phyloP scores from a whole-genome alignment of 2,888 invertebrate genomes.

The Heliconius charithonia region DNA sequence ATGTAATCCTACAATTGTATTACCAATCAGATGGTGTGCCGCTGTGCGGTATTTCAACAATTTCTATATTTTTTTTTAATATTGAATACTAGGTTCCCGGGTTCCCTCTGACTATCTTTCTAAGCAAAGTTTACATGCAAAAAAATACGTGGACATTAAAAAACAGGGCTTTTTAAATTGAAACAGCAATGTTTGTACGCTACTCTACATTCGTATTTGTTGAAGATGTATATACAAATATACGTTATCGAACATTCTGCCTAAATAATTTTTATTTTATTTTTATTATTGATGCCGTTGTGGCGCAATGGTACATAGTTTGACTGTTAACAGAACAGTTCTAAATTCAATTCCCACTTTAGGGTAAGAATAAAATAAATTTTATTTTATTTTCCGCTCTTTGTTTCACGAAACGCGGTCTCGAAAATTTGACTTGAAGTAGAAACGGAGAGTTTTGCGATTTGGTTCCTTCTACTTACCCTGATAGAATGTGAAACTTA shows the following conservation, averaged over 20 bases:
- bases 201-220: slow-evolving; percentile 1
- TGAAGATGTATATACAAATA: neutral
- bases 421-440: neutral
- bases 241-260: neutral
- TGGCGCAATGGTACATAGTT: neutral
- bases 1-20: no score
- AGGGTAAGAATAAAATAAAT: neutral
- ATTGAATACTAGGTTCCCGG: neutral
- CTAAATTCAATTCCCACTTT: neutral
- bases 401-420: neutral
- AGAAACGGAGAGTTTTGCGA: neutral
- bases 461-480: neutral
- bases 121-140: neutral
- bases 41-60: no score
- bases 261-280: neutral
- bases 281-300: neutral
- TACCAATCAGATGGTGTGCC: no score
- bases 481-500: neutral
- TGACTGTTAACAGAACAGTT: neutral
- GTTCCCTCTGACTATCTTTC: neutral
- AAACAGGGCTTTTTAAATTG: neutral
- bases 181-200: neutral
- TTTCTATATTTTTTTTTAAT: no score
- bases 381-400: no score
- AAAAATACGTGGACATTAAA: neutral